Base-by-base conservation (phyloP, 2,797 vertebrate genomes). In the Centroberyx gerrardi region DNA sequence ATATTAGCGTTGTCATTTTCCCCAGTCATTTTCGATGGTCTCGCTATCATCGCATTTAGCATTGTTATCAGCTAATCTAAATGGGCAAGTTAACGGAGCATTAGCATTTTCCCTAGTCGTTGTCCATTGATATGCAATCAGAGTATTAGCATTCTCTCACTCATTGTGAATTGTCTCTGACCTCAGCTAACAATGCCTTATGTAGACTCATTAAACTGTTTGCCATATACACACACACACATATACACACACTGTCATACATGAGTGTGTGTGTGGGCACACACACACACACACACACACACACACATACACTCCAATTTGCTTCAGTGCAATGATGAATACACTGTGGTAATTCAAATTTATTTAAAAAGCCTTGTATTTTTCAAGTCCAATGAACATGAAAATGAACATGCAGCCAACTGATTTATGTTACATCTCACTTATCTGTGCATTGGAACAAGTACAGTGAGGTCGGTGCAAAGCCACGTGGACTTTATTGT, bases 1-100 rank as follows among this genome's bases (percentile, higher is more conserved):
- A 74, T 82, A 71, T 69, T 36, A 72, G 73, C 58, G 2, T 54
- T 22, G 49, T 28, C 17, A 51, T 85, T 73, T 74, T 62, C 8
- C 13, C 0, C 71, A 29, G 29, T 80, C 65, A 42, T 60, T 69
- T 72, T 61, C 5, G 53, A 78, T 55, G 66, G 28, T 12, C 63
- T 64, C 5, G 0, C 68, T 3, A 22, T 82, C 68, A 46, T 33
- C n/a, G n/a, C 53, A 63, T 51, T 17, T 68, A 75, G 76, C 66
- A 51, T 79, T 40, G 59, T 62, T 70, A 82, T 83, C 68, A 18
- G 61, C 73, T 81, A 69, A 78, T 87, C 77, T 78, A 79, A 85
- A 87, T 63, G 53, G 71, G 71, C 65, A 54, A 3, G 69, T 81
- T 78, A 83, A 75, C 83, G 48, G 70, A 40, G 53, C 72, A 70